A percentile compares a stretch with the other conserved stretches of the same genome.
Evolutionary conservation across 1,140 invertebrate species (phyloP).

Genomic region (Hormaphis cornu): DNA sequence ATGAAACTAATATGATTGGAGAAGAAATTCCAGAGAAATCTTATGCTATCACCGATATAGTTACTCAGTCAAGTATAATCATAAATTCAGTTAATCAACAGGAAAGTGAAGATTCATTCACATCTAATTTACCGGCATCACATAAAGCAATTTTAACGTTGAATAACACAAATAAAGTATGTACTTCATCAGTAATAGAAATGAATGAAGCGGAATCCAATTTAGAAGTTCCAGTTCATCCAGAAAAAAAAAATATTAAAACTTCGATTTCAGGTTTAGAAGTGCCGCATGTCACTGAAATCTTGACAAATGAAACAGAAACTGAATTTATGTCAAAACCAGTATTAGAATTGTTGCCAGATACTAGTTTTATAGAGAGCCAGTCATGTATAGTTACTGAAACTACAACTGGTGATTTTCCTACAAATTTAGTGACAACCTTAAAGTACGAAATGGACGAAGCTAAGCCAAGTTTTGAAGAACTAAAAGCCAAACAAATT

Average conservation of each 20-base stretch:
- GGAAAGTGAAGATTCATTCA: conserved; percentile 49
- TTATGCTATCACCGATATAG: conserved; percentile 48
- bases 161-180: conserved; percentile 48
- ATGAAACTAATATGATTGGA: conserved; percentile 49
- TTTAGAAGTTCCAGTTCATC: conserved; percentile 43
- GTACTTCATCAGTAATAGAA: conserved; percentile 48
- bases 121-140: conserved; percentile 42
- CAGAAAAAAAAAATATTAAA: conserved; percentile 46
- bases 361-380: conserved; percentile 45
- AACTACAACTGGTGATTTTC: conserved; percentile 48
- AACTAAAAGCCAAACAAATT: conserved; percentile 50
- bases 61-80: conserved; percentile 50
- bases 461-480: conserved; percentile 45
- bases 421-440: conserved; percentile 46
- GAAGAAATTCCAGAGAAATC: conserved; percentile 45
- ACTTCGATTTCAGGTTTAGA: conserved; percentile 47
- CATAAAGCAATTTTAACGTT: conserved; percentile 50
- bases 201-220: conserved; percentile 51
- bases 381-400: conserved; percentile 50
- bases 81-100: conserved; percentile 51
- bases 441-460: conserved; percentile 49
- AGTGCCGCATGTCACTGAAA: conserved; percentile 45
- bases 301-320: conserved; percentile 52
- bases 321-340: conserved; percentile 41
- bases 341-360: conserved; percentile 46